Conservation (phyloP, 2,113 vertebrate genomes). For the Dinomys branickii region DNA sequence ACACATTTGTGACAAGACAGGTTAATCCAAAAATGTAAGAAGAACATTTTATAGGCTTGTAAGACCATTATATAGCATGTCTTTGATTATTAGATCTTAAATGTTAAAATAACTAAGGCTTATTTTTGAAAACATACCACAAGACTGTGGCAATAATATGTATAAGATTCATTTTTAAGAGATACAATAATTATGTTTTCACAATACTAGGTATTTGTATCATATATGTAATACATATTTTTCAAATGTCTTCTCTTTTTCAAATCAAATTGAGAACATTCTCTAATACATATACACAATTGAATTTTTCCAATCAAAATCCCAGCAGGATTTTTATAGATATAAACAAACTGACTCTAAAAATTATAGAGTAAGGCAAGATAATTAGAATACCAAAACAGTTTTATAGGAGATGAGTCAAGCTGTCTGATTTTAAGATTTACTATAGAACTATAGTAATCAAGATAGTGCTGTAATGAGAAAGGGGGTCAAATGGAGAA, state of each 20-base stretch:
- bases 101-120: neutral
- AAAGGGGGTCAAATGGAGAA: neutral
- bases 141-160: neutral
- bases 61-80: neutral
- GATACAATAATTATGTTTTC: constrained; percentile 12
- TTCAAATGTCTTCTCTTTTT: constrained; percentile 37
- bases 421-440: neutral
- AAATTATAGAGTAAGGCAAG: neutral
- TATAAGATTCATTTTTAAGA: neutral
- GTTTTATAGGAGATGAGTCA: neutral
- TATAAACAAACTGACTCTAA: constrained; percentile 20
- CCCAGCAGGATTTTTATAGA: neutral
- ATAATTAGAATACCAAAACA: neutral
- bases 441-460: neutral
- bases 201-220: constrained; percentile 16
- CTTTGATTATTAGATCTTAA: neutral
- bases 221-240: neutral
- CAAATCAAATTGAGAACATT: neutral
- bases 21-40: neutral
- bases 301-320: constrained; percentile 28
- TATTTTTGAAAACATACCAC: neutral
- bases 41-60: neutral
- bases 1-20: neutral
- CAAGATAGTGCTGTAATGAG: neutral
- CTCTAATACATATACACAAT: neutral